Evolutionary conservation across 2,888 invertebrate genomes (phyloP), one percentile per base, ranked within the genome.

Genomic region (Antitype chi): DNA sequence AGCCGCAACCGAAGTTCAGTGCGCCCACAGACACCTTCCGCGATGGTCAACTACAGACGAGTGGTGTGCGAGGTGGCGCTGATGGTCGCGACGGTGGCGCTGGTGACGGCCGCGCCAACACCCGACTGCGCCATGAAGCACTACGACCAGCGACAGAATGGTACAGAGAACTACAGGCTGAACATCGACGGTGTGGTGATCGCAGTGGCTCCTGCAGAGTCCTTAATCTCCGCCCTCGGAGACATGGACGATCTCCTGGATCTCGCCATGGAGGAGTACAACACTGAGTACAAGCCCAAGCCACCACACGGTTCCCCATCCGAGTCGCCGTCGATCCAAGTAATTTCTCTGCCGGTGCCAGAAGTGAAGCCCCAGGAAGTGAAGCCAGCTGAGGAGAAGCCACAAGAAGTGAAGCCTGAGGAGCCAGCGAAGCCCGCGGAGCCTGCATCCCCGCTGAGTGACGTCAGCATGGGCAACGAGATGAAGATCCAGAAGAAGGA

Each of bases 81-180:
- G 71, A 75, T 94, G 38, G 85, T 90, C 59, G 89, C 88, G 74
- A 74, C 92, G 38, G 73, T 90, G 64, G 85, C 89, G 6, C 74
- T 88, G 8, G 88, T 84, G 4, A 79, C 87, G 3, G 91, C 93
- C 0, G 94, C 95, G 0, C 92, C 94, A 6, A 87, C 91, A 6
- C 89, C 91, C n/a, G 92, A 93, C 79, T 88, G 87, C 70, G 52
- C 76, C 8, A 82, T 74, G 55, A 87, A 74, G 64, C 86, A 88
- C 83, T 98, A 97, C 92, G 98, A 98, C 93, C 98, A 98, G 91
- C 95, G 98, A 13, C 98, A 98, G 92, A 98, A 98, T 90, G 98
- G 98, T 2, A 96, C 97, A 0, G 98, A 98, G 88, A 98, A 98
- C 94, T 97, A 97, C 84, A 96, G 98, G 28, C 94, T 98, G 17